Percentiles rank a stretch among this genome's conserved stretches.
phyloP scores from a whole-genome alignment of 92 coral and sea anemone genomes.

The Bergia sp. region DNA sequence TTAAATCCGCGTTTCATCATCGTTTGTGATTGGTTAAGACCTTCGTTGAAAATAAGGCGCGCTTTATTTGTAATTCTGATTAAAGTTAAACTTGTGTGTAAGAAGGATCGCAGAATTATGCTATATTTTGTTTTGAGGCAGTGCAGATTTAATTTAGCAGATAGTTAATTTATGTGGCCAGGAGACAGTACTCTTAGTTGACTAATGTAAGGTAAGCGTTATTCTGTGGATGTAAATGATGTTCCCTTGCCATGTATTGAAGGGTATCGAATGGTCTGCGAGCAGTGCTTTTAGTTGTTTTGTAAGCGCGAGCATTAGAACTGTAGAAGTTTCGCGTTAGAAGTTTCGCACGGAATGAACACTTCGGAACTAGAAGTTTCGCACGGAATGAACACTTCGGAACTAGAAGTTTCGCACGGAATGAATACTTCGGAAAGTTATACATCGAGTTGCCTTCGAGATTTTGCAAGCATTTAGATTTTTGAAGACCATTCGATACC shows the following conservation, averaged over 20 bases:
- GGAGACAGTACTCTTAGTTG: constrained; percentile 11
- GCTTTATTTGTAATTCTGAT: background rate
- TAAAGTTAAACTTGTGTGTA: constrained; percentile 3
- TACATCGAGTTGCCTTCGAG: no score
- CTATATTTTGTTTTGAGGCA: background rate
- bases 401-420: no score
- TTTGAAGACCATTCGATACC: no score
- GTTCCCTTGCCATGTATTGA: no score
- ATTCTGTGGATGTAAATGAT: constrained; percentile 8
- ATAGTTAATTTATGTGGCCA: background rate
- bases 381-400: no score
- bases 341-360: no score
- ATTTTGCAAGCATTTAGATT: no score
- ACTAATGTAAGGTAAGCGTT: constrained; percentile 11
- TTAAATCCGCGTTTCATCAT: background rate
- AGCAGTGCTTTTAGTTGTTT: background rate
- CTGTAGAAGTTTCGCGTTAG: no score
- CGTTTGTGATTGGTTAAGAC: background rate
- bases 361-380: no score
- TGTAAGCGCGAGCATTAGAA: no score
- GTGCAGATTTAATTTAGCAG: constrained; percentile 3
- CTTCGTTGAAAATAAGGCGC: background rate
- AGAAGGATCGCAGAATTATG: background rate
- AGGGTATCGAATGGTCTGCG: constrained; percentile 12
- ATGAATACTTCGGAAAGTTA: no score